These are phyloP conservation scores for Monoplex corrugatus DNA, from an alignment of 2,888 invertebrate genomes.

Conservation along the genomic window DNA sequence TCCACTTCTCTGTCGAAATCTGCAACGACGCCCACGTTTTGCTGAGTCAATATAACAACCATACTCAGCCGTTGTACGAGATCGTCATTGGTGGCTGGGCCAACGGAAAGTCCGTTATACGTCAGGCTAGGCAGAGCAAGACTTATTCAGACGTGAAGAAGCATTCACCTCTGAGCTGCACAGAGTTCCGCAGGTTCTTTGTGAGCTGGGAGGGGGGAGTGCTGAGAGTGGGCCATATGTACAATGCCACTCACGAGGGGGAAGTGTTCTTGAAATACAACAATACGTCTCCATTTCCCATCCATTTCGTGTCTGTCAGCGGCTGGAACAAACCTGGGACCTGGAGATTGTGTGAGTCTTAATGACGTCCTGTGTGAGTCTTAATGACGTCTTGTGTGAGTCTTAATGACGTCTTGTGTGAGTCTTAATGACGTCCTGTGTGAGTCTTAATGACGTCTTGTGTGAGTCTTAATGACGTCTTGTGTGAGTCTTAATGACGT, in stretches of 20 bases:
- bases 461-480: no score
- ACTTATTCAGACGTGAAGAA: background rate
- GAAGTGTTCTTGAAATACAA: background rate
- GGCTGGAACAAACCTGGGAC: background rate
- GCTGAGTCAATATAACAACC: background rate
- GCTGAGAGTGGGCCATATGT: background rate
- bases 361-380: no score
- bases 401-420: no score
- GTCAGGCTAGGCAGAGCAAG: background rate
- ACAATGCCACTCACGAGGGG: background rate
- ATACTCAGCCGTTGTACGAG: background rate
- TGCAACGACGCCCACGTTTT: slow-evolving; percentile 91
- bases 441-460: no score
- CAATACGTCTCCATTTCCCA: background rate
- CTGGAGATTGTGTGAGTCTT: background rate
- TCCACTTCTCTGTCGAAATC: slow-evolving; percentile 88
- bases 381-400: no score
- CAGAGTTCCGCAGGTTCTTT: background rate
- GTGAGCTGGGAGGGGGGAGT: background rate
- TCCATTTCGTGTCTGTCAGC: background rate
- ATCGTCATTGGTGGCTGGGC: background rate
- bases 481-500: no score
- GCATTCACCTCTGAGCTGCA: background rate
- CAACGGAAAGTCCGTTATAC: background rate
- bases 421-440: no score